Evolutionary conservation across 1,140 invertebrate genomes (phyloP), one percentile per base, ranked within the genome.

Genomic region (Megalopta genalis): DNA sequence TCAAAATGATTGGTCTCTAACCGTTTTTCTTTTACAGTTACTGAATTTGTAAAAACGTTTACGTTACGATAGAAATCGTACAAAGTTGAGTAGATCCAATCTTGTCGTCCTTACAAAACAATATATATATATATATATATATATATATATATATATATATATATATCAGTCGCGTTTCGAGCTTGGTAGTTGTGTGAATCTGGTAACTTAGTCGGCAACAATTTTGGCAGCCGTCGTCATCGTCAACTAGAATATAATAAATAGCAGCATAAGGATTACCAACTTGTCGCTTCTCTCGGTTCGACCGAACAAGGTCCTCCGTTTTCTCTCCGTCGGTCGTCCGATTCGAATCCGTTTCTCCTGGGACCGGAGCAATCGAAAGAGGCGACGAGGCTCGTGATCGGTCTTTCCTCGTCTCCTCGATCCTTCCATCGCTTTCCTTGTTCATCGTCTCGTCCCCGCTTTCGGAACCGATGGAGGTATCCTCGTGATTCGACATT

Each of bases 401-500:
- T n/a, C 70, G 52, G 60, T 25, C 49, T 3, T 0, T 72, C 21
- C 54, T 60, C 52, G 69, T 67, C 21, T n/a, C 54, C 63, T 66
- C 64, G 54, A 62, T 70, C 21, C 21, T 68, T 67, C 59, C 46
- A 72, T 10, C 16, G 7, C 46, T 54, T 57, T 14, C 37, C 32
- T 23, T 39, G 39, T 74, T 32, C 32, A 32, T 68, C 62, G 68
- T 23, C 60, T 83, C 77, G 54, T 65, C 76, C 52, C 75, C 75
- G 78, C 74, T 83, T 57, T 88, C 87, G 21, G 84, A 83, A 76
- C 84, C 87, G 64, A 74, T 78, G 59, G 89, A 91, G 74, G 88
- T 92, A 54, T 90, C 89, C 87, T 91, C 90, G 71, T 88, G 85
- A 86, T 87, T 92, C 86, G 90, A 90, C 90, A 93, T 93, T 90